phyloP scores from a whole-genome alignment of 2,113 vertebrate genomes.

The Vulpes ferrilata region DNA sequence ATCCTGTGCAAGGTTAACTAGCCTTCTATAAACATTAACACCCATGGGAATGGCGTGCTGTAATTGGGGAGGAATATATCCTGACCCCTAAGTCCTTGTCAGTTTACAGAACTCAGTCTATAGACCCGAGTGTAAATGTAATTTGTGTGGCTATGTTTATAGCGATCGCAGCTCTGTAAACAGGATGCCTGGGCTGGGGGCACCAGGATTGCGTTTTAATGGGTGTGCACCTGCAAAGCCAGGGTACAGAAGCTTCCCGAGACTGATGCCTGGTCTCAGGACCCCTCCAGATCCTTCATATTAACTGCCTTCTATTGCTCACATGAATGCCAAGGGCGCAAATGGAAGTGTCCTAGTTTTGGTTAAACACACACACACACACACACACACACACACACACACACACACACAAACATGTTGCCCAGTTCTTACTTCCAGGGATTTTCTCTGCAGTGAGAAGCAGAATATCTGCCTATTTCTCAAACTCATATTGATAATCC shows the following conservation, averaged over 20 bases:
- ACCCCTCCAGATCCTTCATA: background rate
- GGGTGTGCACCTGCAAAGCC: slow-evolving; percentile 32
- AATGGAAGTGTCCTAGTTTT: background rate
- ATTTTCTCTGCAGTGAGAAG: background rate
- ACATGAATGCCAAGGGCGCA: background rate
- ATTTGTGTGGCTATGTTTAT: slow-evolving; percentile 63
- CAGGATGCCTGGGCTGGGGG: background rate
- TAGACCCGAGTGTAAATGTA: slow-evolving; percentile 45
- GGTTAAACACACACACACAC: too few relatives aligned
- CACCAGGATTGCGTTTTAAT: background rate
- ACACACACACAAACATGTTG: background rate
- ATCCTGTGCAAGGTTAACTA: slow-evolving; percentile 56
- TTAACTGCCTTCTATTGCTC: background rate
- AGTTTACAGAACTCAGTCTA: slow-evolving; percentile 60
- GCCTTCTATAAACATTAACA: slow-evolving; percentile 57
- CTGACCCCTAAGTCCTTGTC: slow-evolving; percentile 53
- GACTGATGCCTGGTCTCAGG: background rate
- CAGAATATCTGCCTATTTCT: background rate
- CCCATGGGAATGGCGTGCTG: background rate
- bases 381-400: too few relatives aligned
- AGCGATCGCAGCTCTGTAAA: slow-evolving; percentile 45
- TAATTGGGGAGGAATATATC: slow-evolving; percentile 16
- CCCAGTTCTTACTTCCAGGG: background rate
- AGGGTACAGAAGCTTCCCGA: background rate
- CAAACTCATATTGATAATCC: background rate